Percentiles rank a stretch among this genome's conserved stretches.
Evolutionary conservation across 2,888 invertebrate genomes (phyloP).

Genomic region (Agrochola litura): DNA sequence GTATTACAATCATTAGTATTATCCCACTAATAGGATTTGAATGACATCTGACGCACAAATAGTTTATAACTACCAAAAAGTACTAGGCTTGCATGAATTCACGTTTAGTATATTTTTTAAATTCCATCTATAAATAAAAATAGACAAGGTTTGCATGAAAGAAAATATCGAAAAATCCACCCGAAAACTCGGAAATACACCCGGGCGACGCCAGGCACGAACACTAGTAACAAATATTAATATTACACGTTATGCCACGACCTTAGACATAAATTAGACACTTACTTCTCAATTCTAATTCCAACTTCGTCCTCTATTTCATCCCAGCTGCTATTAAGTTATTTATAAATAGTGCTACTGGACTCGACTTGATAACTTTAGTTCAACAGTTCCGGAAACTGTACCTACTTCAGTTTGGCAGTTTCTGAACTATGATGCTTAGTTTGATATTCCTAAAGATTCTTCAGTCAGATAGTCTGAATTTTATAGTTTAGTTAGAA

Average conservation of each 20-base stretch:
- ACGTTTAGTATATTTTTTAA: too few species aligned
- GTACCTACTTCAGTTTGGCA: conserved; percentile 18
- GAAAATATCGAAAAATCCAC: too few species aligned
- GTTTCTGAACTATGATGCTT: conserved; percentile 37
- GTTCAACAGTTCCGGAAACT: conserved; percentile 3
- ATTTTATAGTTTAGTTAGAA: conserved; percentile 27
- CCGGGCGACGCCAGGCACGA: too few species aligned
- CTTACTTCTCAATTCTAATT: background rate
- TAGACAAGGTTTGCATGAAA: too few species aligned
- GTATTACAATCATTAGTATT: too few species aligned
- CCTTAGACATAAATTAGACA: background rate
- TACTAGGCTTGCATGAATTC: too few species aligned
- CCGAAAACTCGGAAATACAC: too few species aligned
- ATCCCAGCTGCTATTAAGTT: conserved; percentile 37
- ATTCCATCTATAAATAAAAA: too few species aligned
- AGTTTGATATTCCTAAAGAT: conserved; percentile 42
- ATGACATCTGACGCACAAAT: too few species aligned
- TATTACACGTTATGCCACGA: background rate
- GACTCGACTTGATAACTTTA: conserved; percentile 37
- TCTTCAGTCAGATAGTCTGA: conserved; percentile 4
- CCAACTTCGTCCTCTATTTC: conserved; percentile 44
- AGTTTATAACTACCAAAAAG: too few species aligned
- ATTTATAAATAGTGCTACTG: conserved; percentile 49
- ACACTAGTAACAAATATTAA: background rate
- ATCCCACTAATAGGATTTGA: too few species aligned